Evolutionary conservation across 2,888 invertebrate genomes (phyloP).

Genomic region (Biston stratarius): DNA sequence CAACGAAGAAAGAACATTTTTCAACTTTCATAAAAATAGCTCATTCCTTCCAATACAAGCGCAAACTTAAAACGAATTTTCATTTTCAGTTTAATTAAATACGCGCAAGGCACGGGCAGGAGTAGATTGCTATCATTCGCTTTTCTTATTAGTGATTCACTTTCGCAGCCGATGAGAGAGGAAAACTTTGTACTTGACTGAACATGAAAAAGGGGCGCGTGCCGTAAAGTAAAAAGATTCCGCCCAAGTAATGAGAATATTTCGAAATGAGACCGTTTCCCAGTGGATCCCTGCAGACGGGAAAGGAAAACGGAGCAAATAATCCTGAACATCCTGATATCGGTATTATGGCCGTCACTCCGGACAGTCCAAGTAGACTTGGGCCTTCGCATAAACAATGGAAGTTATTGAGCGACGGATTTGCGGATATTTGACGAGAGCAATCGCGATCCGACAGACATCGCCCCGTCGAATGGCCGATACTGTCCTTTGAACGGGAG

Average conservation of each 20-base stretch:
- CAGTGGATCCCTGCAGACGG: constrained; percentile 61
- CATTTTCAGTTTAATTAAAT: constrained; percentile 73
- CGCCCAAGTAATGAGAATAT: constrained; percentile 77
- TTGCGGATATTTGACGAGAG: constrained; percentile 63
- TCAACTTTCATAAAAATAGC: constrained; percentile 47
- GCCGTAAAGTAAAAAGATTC: constrained; percentile 74
- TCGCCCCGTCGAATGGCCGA: constrained; percentile 70
- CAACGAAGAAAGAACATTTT: constrained; percentile 55
- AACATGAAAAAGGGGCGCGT: constrained; percentile 68
- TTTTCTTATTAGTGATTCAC: constrained; percentile 78
- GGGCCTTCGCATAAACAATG: constrained; percentile 62
- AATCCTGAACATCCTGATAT: constrained; percentile 56
- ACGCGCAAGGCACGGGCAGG: constrained; percentile 55
- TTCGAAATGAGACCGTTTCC: constrained; percentile 67
- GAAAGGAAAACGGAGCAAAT: constrained; percentile 58
- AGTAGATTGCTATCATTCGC: constrained; percentile 74
- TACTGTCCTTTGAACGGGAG: constrained; percentile 63
- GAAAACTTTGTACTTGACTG: constrained; percentile 72
- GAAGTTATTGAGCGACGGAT: constrained; percentile 66
- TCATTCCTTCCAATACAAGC: constrained; percentile 28
- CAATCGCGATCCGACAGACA: constrained; percentile 56
- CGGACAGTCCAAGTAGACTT: constrained; percentile 50
- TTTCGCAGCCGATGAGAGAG: constrained; percentile 65
- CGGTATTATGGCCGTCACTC: constrained; percentile 57
- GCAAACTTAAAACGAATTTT: constrained; percentile 43